Evolutionary conservation across 2,888 invertebrate species (phyloP).

Genomic region (Lysandra bellargus): DNA sequence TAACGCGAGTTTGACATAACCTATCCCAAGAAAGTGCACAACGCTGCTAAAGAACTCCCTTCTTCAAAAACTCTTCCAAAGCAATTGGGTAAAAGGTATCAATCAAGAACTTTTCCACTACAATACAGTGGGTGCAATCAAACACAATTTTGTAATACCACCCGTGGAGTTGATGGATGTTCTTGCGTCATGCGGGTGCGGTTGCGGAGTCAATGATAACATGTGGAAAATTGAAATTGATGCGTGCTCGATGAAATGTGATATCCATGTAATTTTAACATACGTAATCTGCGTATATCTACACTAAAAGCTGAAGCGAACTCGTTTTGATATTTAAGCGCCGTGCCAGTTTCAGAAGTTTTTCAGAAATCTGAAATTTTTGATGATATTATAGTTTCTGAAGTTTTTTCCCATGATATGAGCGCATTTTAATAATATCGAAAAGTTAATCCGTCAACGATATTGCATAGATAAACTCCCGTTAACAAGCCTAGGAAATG

Average conservation of each 20-base stretch:
- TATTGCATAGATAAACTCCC: no score
- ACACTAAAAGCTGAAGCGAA: background rate
- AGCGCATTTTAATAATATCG: no score
- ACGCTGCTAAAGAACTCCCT: no score
- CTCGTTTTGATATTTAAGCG: no score
- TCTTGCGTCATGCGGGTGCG: background rate
- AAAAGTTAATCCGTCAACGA: no score
- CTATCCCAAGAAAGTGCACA: no score
- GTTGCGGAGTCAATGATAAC: background rate
- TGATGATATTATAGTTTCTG: no score
- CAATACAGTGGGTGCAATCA: background rate
- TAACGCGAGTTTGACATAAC: background rate
- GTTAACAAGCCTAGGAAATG: no score
- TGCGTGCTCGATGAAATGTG: background rate
- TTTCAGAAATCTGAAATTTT: no score
- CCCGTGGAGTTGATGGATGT: conserved; percentile 9
- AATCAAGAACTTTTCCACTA: background rate
- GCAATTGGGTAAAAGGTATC: background rate
- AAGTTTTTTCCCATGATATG: no score
- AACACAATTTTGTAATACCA: background rate
- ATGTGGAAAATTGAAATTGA: conserved; percentile 10
- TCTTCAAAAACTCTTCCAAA: background rate
- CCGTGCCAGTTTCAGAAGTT: no score
- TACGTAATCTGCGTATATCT: background rate
- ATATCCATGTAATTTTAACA: background rate